Conservation (phyloP, 2,113 vertebrate species). For the Cygnus atratus region DNA sequence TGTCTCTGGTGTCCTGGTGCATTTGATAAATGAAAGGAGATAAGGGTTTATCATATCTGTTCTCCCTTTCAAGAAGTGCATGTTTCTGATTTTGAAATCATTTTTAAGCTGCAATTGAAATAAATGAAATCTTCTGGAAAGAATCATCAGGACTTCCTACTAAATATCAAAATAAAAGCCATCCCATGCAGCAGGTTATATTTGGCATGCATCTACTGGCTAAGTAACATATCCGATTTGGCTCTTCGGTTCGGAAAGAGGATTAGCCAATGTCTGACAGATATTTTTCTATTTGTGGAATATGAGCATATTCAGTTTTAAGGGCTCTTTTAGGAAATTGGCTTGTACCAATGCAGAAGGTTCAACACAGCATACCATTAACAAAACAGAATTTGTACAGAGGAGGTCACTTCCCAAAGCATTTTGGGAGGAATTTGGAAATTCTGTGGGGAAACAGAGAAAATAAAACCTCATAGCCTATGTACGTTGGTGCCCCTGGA, state of each 20-base stretch:
- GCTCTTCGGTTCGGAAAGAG: conserved; percentile 43
- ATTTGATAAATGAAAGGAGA: conserved; percentile 39
- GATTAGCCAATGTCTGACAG: conserved; percentile 30
- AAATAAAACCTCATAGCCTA: neutral
- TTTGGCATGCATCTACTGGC: conserved; percentile 24
- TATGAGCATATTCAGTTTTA: neutral
- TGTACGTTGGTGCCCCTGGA: neutral
- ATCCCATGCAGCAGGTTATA: conserved; percentile 33
- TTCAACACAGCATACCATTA: neutral
- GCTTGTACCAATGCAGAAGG: neutral
- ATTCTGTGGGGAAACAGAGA: neutral
- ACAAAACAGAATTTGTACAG: neutral
- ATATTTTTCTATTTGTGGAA: conserved; percentile 53
- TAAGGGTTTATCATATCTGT: conserved; percentile 36
- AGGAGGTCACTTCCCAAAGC: neutral
- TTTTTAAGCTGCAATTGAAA: conserved; percentile 3
- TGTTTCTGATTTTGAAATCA: conserved; percentile 9
- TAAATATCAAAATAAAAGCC: conserved; percentile 55
- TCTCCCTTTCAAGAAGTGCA: neutral
- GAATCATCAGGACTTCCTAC: neutral
- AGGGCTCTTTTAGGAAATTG: conserved; percentile 26
- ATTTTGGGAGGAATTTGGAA: neutral
- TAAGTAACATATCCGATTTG: conserved; percentile 30
- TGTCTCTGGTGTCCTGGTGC: conserved; percentile 17
- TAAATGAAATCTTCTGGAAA: conserved; percentile 24